phyloP scores from a whole-genome alignment of 2,888 invertebrate genomes.

The Pyrocoelia pectoralis region DNA sequence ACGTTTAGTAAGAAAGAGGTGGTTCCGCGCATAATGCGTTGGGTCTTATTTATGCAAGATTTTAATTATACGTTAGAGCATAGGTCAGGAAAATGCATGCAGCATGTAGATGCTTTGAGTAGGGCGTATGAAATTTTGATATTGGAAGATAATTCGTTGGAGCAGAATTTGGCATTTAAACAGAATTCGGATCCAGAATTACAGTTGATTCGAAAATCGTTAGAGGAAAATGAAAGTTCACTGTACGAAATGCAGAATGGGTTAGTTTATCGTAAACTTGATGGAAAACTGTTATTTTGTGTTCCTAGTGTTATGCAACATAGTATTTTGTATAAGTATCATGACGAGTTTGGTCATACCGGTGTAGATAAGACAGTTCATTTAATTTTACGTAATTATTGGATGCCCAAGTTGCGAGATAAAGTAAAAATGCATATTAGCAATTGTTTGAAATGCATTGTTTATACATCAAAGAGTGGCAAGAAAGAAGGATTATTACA shows the following conservation, averaged over 20 bases:
- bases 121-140: slow-evolving; percentile 24
- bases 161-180: slow-evolving; percentile 36
- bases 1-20: slow-evolving; percentile 45
- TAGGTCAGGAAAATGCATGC: slow-evolving; percentile 13
- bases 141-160: slow-evolving; percentile 41
- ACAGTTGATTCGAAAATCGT: slow-evolving; percentile 22
- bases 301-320: slow-evolving; percentile 21
- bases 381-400: slow-evolving; percentile 44
- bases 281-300: slow-evolving; percentile 32
- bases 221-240: slow-evolving; percentile 34
- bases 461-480: slow-evolving; percentile 35
- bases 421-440: slow-evolving; percentile 40
- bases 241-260: slow-evolving; percentile 27
- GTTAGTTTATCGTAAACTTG: slow-evolving; percentile 24
- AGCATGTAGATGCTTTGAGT: slow-evolving; percentile 44
- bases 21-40: slow-evolving; percentile 39
- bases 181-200: slow-evolving; percentile 42
- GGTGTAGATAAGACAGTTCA: slow-evolving; percentile 47
- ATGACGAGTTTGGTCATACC: slow-evolving; percentile 47
- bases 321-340: slow-evolving; percentile 34
- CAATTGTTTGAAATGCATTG: slow-evolving; percentile 48
- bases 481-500: slow-evolving; percentile 45
- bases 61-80: slow-evolving; percentile 26
- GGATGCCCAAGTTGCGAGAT: slow-evolving; percentile 38
- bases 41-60: slow-evolving; percentile 11